Evolutionary conservation across 2,888 invertebrate species (phyloP), one percentile per base, ranked within the genome.

Genomic region (Ommatoiulus sabulosus): DNA sequence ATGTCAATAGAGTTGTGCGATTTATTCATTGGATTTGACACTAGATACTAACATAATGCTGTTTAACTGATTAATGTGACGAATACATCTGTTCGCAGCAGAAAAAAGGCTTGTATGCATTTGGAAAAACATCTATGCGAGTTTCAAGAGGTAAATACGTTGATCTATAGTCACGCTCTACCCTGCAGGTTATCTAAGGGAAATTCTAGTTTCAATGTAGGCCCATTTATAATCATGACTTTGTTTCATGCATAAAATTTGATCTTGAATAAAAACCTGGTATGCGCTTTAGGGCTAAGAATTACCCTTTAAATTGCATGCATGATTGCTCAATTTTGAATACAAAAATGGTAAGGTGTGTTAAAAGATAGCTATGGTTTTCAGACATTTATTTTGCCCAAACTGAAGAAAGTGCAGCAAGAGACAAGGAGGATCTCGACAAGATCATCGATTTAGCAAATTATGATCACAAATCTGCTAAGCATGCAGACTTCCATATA

Each of bases 371-470:
- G 57, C 3, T 57, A 15, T 17, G 57, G 4, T 57, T 57, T 57
- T 17, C 57, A 57, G 57, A 57, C 17, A 15, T 57, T 57, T 57
- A 57, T 57, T 57, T 57, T 57, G 15, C 10, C 4, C 17, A 12
- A 52, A 87, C 89, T 12, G 89, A 89, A 57, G 89, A 89, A 57
- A 44, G 35, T 48, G 87, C 43, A 35, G 89, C 89, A 10, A 17
- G 89, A 87, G 89, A 87, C 43, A 84, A 89, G 35, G 89, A 87
- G 57, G 89, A 89, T 85, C 63, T 89, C 44, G 80, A 89, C 20
- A 44, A 84, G 84, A 87, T 89, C 44, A 46, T 89, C 20, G 85
- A 89, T 63, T 63, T 89, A 43, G 87, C 88, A n/a, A 88, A 44
- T 20, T 84, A 10, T 84, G 57, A 57, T 15, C 57, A 57, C 57